phyloP scores from a whole-genome alignment of 2,797 vertebrate species.

The Gallinago stenura region DNA sequence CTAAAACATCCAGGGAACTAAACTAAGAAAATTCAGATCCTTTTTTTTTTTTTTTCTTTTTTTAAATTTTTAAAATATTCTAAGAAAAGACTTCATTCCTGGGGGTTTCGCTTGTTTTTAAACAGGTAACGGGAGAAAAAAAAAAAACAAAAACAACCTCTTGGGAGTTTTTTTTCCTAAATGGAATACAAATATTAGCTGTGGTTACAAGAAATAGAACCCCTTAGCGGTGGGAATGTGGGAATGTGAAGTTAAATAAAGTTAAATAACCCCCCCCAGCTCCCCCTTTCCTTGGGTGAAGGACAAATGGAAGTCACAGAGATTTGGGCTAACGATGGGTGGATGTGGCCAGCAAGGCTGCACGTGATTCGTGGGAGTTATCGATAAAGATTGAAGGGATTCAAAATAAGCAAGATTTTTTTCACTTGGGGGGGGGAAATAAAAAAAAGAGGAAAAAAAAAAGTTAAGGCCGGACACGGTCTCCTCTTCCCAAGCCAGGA shows the following conservation, averaged over 20 bases:
- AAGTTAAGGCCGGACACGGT: background rate
- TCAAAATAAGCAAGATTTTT: no score
- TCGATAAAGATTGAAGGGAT: no score
- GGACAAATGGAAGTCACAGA: background rate
- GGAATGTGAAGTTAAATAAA: background rate
- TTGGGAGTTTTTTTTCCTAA: background rate
- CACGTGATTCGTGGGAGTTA: no score
- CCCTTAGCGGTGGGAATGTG: background rate
- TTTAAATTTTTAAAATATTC: background rate
- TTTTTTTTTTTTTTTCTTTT: no score
- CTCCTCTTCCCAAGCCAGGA: background rate
- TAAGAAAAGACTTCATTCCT: background rate
- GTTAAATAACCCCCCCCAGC: background rate
- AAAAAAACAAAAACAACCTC: background rate
- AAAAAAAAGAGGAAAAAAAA: no score
- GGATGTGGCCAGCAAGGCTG: no score
- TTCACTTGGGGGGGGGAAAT: no score
- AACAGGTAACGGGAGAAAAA: background rate
- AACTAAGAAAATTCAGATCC: slow-evolving; percentile 20
- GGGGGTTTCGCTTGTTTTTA: background rate
- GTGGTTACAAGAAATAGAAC: background rate
- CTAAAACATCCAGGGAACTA: slow-evolving; percentile 61
- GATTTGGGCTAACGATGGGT: background rate
- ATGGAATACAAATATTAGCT: background rate
- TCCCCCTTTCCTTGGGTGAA: background rate